Conservation (phyloP, 2,113 vertebrate species). For the Marmota monax region DNA sequence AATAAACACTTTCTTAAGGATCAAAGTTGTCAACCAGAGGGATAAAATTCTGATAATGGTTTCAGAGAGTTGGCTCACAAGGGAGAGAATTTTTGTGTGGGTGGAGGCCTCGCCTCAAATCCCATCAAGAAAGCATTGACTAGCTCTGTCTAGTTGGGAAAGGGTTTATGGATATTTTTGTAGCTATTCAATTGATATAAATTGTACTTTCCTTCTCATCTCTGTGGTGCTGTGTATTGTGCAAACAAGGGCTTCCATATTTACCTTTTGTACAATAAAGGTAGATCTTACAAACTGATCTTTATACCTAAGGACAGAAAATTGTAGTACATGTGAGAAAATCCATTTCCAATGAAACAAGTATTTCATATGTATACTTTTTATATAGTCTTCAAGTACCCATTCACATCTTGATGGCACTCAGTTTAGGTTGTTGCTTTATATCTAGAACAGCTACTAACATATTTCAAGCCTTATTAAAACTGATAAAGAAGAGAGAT, state of each 20-base stretch:
- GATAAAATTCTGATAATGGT: conserved; percentile 61
- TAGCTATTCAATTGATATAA: neutral
- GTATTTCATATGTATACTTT: neutral
- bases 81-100: conserved; percentile 67
- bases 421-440: neutral
- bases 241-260: neutral
- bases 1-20: conserved; percentile 34
- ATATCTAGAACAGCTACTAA: neutral
- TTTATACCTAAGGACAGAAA: neutral
- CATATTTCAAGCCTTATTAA: neutral
- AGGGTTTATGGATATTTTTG: neutral
- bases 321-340: neutral
- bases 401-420: neutral
- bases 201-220: neutral
- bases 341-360: neutral
- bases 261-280: neutral
- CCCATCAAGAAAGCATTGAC: neutral
- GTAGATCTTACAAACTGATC: too few species aligned
- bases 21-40: conserved; percentile 63
- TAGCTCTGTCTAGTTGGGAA: neutral
- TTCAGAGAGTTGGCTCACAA: conserved; percentile 55
- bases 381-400: neutral
- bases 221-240: neutral
- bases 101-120: conserved; percentile 50
- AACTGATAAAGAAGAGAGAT: neutral